Conservation (phyloP, 2,888 invertebrate genomes). For the Lamellibrachia satsuma region DNA sequence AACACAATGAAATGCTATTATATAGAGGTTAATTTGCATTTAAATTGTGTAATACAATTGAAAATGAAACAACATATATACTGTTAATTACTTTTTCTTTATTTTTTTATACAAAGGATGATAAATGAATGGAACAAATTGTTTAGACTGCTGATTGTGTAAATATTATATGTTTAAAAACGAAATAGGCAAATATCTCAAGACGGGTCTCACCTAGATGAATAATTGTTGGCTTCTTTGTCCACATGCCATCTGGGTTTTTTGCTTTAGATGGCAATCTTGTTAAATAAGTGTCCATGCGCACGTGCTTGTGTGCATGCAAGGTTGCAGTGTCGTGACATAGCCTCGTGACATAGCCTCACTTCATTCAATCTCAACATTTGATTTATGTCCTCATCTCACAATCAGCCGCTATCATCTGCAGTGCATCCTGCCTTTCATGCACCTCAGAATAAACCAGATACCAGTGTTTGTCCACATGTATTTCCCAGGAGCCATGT, state of each 20-base stretch:
- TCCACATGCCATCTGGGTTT: no score
- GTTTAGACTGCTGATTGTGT: neutral
- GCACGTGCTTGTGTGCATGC: neutral
- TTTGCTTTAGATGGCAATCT: no score
- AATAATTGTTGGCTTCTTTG: no score
- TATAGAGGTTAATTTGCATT: neutral
- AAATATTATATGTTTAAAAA: no score
- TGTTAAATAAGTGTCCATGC: neutral
- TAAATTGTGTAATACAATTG: neutral
- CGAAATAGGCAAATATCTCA: no score
- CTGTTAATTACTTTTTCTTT: neutral
- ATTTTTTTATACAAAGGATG: neutral
- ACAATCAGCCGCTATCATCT: neutral
- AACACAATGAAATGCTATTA: neutral
- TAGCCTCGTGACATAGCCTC: neutral
- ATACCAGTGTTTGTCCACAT: neutral
- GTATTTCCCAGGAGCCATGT: neutral
- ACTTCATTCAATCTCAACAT: neutral
- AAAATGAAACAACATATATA: neutral
- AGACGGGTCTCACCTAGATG: no score
- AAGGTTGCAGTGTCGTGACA: neutral
- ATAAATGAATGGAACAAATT: neutral
- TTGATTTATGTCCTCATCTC: neutral
- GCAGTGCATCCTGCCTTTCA: neutral
- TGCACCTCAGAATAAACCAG: neutral